phyloP scores from a whole-genome alignment of 2,797 vertebrate species.

The Lycodopsis pacificus region DNA sequence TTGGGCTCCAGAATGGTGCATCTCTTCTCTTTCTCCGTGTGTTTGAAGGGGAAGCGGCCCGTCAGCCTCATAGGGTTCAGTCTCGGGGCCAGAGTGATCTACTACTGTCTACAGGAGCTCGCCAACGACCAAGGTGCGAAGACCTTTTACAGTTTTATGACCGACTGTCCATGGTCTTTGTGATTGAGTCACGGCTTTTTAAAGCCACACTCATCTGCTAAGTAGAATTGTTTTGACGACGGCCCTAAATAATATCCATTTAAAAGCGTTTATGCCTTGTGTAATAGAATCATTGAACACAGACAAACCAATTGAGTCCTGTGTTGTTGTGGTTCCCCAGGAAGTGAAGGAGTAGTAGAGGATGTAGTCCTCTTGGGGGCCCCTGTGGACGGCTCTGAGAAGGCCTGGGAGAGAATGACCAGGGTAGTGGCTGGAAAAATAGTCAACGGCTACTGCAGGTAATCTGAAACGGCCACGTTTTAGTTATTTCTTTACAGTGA shows the following conservation, averaged over 20 bases:
- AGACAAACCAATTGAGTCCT: not conserved
- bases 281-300: too few species aligned
- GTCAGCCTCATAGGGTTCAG: constrained; percentile 97
- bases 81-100: constrained; percentile 97
- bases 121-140: constrained; percentile 91
- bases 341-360: constrained; percentile 92
- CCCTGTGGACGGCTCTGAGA: constrained; percentile 94
- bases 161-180: not conserved
- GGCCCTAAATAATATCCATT: not conserved
- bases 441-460: constrained; percentile 97
- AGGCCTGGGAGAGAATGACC: constrained; percentile 89
- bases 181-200: not conserved
- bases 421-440: constrained; percentile 93
- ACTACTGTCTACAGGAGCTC: constrained; percentile 97
- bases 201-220: not conserved
- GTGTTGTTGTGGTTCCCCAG: constrained; percentile 70
- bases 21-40: constrained; percentile 20
- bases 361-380: constrained; percentile 94
- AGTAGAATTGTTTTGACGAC: not conserved
- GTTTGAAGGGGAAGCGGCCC: constrained; percentile 90
- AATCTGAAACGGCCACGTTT: not conserved
- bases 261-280: not conserved
- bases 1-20: not conserved
- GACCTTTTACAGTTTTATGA: not conserved
- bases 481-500: too few species aligned